Percentiles rank a stretch among this genome's conserved stretches.
These are phyloP conservation scores for Drosophila ficusphila DNA, from an alignment of 1,140 invertebrate species.

Conservation along the genomic window DNA sequence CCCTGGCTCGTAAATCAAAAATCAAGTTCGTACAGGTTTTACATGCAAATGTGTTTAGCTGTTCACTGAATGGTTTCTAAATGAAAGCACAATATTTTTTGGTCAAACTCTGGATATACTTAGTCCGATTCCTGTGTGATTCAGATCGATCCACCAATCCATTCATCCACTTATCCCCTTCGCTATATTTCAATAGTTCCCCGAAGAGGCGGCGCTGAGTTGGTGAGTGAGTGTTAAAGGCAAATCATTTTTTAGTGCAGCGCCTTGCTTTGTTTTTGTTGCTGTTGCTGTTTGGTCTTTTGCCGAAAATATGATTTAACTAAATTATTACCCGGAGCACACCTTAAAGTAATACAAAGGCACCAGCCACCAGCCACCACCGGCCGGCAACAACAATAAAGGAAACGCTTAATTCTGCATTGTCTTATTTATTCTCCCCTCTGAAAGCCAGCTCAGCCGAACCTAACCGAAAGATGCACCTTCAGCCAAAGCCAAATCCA, in stretches of 20 bases:
- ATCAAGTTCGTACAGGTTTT: not conserved
- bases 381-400: slow-evolving; percentile 73
- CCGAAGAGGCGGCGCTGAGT: slow-evolving; percentile 70
- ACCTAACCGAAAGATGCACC: slow-evolving; percentile 60
- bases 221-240: slow-evolving; percentile 78
- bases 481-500: slow-evolving; percentile 33
- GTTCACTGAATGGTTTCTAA: too few species aligned
- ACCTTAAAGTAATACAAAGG: slow-evolving; percentile 83
- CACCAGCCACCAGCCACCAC: slow-evolving; percentile 48
- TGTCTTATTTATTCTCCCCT: slow-evolving; percentile 55
- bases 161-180: not conserved
- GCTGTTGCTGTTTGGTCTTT: slow-evolving; percentile 45
- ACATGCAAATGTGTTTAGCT: too few species aligned
- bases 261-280: slow-evolving; percentile 23
- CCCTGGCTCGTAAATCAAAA: not conserved
- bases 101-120: too few species aligned
- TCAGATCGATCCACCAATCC: not conserved
- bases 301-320: slow-evolving; percentile 80
- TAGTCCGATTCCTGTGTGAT: not conserved
- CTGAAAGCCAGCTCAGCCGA: slow-evolving; percentile 28
- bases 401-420: slow-evolving; percentile 82
- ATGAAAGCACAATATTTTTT: too few species aligned
- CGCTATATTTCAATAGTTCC: slow-evolving; percentile 3
- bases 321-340: slow-evolving; percentile 84
- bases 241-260: slow-evolving; percentile 69